Conservation (phyloP, 2,113 vertebrate species). For the Colossoma macropomum region DNA sequence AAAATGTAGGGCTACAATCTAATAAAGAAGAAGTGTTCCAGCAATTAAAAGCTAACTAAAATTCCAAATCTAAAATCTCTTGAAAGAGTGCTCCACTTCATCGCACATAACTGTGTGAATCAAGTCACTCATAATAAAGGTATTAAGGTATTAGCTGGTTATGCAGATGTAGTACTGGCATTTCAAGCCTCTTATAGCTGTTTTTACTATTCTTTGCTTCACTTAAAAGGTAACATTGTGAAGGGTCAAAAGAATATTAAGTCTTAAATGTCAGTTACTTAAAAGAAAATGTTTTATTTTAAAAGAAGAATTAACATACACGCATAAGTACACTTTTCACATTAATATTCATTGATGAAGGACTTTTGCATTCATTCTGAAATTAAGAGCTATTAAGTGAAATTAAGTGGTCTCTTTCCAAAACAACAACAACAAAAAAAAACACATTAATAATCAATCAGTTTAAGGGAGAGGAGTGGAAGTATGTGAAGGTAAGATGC, state of each 20-base stretch:
- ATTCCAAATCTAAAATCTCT: neutral
- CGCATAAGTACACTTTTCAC: constrained; percentile 70
- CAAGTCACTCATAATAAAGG: neutral
- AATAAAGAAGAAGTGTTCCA: too few species aligned
- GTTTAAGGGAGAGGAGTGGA: neutral
- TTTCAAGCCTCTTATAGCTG: neutral
- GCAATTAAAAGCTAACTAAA: neutral
- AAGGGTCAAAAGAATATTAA: constrained; percentile 69
- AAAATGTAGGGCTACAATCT: too few species aligned
- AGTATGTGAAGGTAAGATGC: neutral
- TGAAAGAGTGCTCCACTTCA: neutral
- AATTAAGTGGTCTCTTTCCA: constrained; percentile 6
- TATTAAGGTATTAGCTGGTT: constrained; percentile 24
- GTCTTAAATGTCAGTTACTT: constrained; percentile 76
- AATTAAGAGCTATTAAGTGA: constrained; percentile 59
- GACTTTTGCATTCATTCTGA: constrained; percentile 59
- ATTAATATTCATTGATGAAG: constrained; percentile 72
- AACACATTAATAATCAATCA: neutral
- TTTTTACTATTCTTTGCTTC: neutral
- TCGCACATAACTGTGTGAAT: neutral
- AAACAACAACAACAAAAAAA: neutral
- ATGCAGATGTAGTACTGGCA: neutral
- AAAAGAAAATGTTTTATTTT: constrained; percentile 79
- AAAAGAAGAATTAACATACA: constrained; percentile 69
- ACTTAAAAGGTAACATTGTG: constrained; percentile 23